Evolutionary conservation across 2,797 vertebrate species (phyloP), one percentile per base, ranked within the genome.

Genomic region (Lagodon rhomboides): DNA sequence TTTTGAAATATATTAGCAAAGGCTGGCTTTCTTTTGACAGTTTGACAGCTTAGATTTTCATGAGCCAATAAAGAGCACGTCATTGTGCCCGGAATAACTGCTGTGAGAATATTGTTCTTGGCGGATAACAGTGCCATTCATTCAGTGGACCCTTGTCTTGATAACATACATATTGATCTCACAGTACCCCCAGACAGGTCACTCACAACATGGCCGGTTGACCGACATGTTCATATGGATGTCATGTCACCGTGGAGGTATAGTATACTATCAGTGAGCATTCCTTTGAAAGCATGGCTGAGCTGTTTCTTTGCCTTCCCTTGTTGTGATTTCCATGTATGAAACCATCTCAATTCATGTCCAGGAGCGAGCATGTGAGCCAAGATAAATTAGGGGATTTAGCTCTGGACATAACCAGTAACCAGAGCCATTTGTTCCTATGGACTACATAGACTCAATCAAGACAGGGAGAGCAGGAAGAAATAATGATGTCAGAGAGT

Each of bases 1-100:
- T 79, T 86, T 47, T 84, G 69, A 84, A 86, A 88, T 86, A 75
- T 75, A 83, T 87, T 89, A 88, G 68, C 80, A 80, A 89, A 87
- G 72, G 75, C 75, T 71, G 83, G 69, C 76, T 83, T 80, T 64
- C 49, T 60, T 82, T 67, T 86, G 87, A 91, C 87, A 91, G 69
- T 83, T 87, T 92, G 88, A 93, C 89, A 85, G 85, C 82, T 88
- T 51, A 77, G 79, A 89, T 86, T 91, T 90, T 81, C 83, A 84
- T 60, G 86, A 84, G 76, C 69, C 83, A 88, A 89, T 91, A 86
- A 89, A 83, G 64, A 79, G 67, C 63, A 25, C 80, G 77, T 80
- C 84, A 82, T 73, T 88, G 83, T 78, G 68, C 62, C 77, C 8
- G 49, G 79, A 87, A 87, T 83, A 84, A 88, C 76, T 72, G 66